Conservation (phyloP, 37 sponge, comb jelly and placozoan species). For the Ephydatia muelleri region DNA sequence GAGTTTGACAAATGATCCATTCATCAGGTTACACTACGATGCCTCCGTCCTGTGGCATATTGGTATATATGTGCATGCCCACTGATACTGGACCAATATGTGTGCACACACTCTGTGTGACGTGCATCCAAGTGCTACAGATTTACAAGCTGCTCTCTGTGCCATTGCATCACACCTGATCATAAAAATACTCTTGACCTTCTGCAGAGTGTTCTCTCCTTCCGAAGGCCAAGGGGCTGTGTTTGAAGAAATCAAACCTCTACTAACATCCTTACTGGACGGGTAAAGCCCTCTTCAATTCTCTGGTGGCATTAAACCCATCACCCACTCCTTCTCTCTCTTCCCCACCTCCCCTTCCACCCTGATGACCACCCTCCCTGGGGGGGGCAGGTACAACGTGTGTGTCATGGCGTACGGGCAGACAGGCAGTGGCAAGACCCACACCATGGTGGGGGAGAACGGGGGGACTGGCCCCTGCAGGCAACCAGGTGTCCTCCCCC, state of each 20-base stretch:
- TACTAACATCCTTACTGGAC: slow-evolving; percentile 70
- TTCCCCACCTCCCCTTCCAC: not conserved
- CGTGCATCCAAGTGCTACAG: too few relatives aligned
- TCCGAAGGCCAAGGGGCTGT: slow-evolving; percentile 29
- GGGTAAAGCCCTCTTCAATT: slow-evolving; percentile 27
- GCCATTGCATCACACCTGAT: not conserved
- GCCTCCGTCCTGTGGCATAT: too few relatives aligned
- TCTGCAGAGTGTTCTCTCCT: slow-evolving; percentile 46
- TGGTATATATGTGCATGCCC: too few relatives aligned
- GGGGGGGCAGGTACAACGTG: slow-evolving; percentile 57
- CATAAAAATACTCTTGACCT: not conserved
- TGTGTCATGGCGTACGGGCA: slow-evolving; percentile 84
- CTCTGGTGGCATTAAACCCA: not conserved
- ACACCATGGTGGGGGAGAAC: slow-evolving; percentile 70
- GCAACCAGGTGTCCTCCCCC: slow-evolving; percentile 57
- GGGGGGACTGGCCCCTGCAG: slow-evolving; percentile 9
- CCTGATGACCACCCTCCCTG: not conserved
- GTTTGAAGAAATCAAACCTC: slow-evolving; percentile 60
- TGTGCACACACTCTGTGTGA: too few relatives aligned
- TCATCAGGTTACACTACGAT: too few relatives aligned
- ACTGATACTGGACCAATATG: too few relatives aligned
- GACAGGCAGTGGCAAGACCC: slow-evolving; percentile 74
- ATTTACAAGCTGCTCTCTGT: too few relatives aligned
- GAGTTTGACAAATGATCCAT: too few relatives aligned
- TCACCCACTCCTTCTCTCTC: not conserved